Evolutionary conservation across 2,888 invertebrate species (phyloP).

Genomic region (Tromatobia lineatoria): DNA sequence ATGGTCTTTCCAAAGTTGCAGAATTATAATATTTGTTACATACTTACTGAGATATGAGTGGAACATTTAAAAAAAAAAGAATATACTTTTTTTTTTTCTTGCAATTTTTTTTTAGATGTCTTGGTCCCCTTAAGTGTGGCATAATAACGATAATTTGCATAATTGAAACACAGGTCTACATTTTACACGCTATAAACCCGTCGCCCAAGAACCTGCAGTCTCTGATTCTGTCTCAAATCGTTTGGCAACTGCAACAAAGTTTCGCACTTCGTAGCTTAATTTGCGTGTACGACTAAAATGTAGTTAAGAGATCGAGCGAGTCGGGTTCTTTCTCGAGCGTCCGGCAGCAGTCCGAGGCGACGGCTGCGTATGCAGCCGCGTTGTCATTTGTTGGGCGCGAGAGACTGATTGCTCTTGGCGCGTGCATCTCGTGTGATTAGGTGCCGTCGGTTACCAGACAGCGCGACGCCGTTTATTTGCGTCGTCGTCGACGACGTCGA

Average conservation of each 20-base stretch:
- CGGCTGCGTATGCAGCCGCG: constrained; percentile 44
- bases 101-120: no score
- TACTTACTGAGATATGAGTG: no score
- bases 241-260: constrained; percentile 24
- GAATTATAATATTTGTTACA: no score
- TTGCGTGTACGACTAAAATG: constrained; percentile 10
- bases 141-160: no score
- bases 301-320: constrained; percentile 42
- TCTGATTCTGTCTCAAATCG: neutral
- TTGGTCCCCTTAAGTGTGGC: no score
- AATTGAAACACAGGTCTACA: no score
- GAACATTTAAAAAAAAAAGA: no score
- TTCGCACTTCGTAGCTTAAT: constrained; percentile 11
- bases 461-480: constrained; percentile 84
- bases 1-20: no score
- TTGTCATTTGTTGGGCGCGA: constrained; percentile 69
- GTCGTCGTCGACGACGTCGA: constrained; percentile 70
- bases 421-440: constrained; percentile 74
- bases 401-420: constrained; percentile 75
- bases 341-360: constrained; percentile 25
- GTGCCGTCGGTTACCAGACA: constrained; percentile 79
- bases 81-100: no score
- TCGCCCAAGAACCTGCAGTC: no score
- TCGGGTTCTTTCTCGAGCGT: constrained; percentile 49
- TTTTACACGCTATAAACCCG: no score